Evolutionary conservation across 2,113 vertebrate species (phyloP).

Genomic region (Empidonax traillii): DNA sequence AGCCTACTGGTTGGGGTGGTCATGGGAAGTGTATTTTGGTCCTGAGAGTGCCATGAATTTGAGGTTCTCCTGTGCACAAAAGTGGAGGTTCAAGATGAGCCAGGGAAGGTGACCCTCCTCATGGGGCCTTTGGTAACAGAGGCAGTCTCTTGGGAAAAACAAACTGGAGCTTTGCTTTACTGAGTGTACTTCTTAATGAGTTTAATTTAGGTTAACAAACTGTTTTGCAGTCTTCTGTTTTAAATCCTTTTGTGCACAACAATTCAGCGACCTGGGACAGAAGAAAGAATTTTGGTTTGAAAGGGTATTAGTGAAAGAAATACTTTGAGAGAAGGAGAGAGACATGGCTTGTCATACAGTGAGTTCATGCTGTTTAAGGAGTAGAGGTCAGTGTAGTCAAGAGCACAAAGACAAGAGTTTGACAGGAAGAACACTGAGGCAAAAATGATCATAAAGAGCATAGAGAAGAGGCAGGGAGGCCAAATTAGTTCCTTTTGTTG

Average conservation of each 20-base stretch:
- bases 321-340: background rate
- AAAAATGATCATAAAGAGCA: background rate
- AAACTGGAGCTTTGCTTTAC: background rate
- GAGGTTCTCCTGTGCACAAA: background rate
- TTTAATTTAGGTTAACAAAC: background rate
- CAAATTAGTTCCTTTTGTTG: background rate
- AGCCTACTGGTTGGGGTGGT: fast-evolving
- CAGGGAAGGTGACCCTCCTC: background rate
- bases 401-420: background rate
- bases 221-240: background rate
- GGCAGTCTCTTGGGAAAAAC: background rate
- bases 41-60: background rate
- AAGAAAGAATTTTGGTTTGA: background rate
- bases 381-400: background rate
- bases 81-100: background rate
- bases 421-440: background rate
- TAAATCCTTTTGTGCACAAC: background rate
- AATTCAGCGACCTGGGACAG: background rate
- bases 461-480: background rate
- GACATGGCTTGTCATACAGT: background rate
- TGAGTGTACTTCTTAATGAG: background rate
- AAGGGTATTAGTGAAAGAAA: constrained; percentile 4
- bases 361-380: background rate
- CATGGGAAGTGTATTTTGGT: background rate
- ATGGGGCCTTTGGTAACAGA: fast-evolving